Conservation (phyloP, 1,140 invertebrate species). For the Drosophila insularis region DNA sequence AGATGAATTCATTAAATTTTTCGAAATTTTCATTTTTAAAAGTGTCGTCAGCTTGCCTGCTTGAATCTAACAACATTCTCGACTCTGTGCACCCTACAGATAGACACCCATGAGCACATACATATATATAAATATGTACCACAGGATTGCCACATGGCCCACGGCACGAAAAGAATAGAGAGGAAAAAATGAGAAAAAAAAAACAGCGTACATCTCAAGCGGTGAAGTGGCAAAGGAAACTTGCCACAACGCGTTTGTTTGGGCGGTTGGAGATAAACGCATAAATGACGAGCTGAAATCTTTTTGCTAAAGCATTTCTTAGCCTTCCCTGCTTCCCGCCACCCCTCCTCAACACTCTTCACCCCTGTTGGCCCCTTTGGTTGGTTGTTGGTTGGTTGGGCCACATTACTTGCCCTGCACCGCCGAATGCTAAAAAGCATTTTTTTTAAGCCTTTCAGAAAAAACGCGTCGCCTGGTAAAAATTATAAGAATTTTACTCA, state of each 20-base stretch:
- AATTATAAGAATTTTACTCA: constrained; percentile 80
- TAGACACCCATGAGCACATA: background rate
- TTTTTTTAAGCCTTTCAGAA: constrained; percentile 75
- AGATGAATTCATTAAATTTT: too few relatives aligned
- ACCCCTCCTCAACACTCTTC: background rate
- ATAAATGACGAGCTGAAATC: constrained; percentile 80
- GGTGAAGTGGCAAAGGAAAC: constrained; percentile 38
- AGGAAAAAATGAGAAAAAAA: background rate
- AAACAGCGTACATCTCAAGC: constrained; percentile 13
- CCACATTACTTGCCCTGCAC: background rate
- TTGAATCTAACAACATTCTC: background rate
- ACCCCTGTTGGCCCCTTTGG: background rate
- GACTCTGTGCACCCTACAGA: constrained; percentile 5
- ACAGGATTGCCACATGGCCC: constrained; percentile 13
- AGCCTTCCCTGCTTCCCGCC: background rate
- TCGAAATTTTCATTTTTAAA: too few relatives aligned
- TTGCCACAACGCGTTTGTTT: constrained; percentile 65
- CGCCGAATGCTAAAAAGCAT: constrained; percentile 67
- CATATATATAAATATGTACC: background rate
- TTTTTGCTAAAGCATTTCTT: constrained; percentile 50
- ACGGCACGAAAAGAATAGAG: constrained; percentile 13
- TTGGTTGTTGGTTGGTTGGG: too few relatives aligned
- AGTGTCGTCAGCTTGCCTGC: too few relatives aligned
- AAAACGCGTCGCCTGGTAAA: constrained; percentile 59
- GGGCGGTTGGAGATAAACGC: constrained; percentile 73